Percentiles rank a stretch among this genome's conserved stretches.
These are phyloP conservation scores for Sebastes matsubarae DNA, from an alignment of 2,797 vertebrate species.

Conservation along the genomic window DNA sequence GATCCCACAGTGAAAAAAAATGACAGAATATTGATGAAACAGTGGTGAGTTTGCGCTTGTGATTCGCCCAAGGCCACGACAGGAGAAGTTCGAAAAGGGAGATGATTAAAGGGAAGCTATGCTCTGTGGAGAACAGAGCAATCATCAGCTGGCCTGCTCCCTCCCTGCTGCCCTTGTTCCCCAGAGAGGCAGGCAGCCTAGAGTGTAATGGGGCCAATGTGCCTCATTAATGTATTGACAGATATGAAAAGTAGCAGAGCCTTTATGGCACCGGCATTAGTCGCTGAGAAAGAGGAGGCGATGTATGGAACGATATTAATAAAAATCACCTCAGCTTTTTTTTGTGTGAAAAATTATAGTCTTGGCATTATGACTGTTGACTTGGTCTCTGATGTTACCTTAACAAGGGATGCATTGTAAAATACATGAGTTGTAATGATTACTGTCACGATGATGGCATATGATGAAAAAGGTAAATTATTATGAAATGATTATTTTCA, in stretches of 20 bases:
- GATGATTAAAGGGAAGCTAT: conserved; percentile 81
- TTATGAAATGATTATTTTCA: not conserved
- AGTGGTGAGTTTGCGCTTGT: conserved; percentile 60
- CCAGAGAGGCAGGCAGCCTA: conserved; percentile 55
- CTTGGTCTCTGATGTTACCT: not conserved
- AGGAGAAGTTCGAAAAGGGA: conserved; percentile 71
- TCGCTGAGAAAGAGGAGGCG: conserved; percentile 10
- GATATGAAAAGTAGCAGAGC: conserved; percentile 72
- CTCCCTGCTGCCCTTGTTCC: conserved; percentile 63
- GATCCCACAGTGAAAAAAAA: conserved; percentile 59
- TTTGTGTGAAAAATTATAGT: not conserved
- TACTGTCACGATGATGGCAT: not conserved
- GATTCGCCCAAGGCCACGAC: conserved; percentile 69
- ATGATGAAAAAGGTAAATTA: not conserved
- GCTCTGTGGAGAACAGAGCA: conserved; percentile 74
- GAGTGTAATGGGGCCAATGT: conserved; percentile 76
- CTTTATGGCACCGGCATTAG: conserved; percentile 46
- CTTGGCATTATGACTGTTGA: not conserved
- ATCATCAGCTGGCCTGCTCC: conserved; percentile 63
- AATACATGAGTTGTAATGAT: not conserved
- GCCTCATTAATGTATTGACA: conserved; percentile 80
- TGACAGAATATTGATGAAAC: conserved; percentile 82
- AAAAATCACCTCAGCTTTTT: not conserved
- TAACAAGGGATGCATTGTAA: not conserved
- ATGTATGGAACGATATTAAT: not conserved